phyloP scores from a whole-genome alignment of 2,888 invertebrate genomes.

The Acleris sparsana region DNA sequence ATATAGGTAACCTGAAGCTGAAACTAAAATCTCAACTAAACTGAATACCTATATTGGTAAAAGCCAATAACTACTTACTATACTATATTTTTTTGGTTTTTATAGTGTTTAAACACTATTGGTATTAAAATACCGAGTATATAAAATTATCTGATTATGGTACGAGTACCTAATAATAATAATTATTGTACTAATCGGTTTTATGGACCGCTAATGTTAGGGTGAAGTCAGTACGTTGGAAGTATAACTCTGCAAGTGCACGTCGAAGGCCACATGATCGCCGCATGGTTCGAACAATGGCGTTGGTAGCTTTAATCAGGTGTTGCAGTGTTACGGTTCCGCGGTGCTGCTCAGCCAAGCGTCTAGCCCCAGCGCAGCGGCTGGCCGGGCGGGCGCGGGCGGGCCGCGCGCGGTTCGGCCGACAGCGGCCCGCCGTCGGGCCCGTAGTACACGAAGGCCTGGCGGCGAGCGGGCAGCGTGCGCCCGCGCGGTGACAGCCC shows the following conservation, averaged over 20 bases:
- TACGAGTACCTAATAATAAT: slow-evolving; percentile 50
- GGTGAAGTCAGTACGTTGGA: slow-evolving; percentile 13
- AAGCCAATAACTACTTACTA: slow-evolving; percentile 16
- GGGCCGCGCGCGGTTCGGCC: slow-evolving; percentile 69
- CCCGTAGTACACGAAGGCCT: slow-evolving; percentile 70
- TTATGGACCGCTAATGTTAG: slow-evolving; percentile 33
- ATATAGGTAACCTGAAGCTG: no score
- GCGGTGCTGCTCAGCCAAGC: background rate
- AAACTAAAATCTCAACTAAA: slow-evolving; percentile 12
- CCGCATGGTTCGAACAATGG: no score
- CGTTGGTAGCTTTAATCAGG: no score
- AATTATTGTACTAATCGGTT: slow-evolving; percentile 75
- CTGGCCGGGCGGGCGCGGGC: slow-evolving; percentile 76
- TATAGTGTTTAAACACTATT: slow-evolving; percentile 27
- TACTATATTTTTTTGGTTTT: slow-evolving; percentile 35
- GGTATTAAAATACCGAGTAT: slow-evolving; percentile 36
- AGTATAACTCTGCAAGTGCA: no score
- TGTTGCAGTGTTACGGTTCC: no score
- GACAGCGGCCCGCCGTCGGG: slow-evolving; percentile 65
- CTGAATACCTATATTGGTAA: slow-evolving; percentile 18
- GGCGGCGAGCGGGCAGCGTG: slow-evolving; percentile 71
- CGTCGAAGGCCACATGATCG: no score
- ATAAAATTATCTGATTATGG: slow-evolving; percentile 44
- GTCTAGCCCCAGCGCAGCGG: slow-evolving; percentile 76
- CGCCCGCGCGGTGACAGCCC: slow-evolving; percentile 73